phyloP scores from a whole-genome alignment of 2,113 vertebrate species.

The Chauna torquata region DNA sequence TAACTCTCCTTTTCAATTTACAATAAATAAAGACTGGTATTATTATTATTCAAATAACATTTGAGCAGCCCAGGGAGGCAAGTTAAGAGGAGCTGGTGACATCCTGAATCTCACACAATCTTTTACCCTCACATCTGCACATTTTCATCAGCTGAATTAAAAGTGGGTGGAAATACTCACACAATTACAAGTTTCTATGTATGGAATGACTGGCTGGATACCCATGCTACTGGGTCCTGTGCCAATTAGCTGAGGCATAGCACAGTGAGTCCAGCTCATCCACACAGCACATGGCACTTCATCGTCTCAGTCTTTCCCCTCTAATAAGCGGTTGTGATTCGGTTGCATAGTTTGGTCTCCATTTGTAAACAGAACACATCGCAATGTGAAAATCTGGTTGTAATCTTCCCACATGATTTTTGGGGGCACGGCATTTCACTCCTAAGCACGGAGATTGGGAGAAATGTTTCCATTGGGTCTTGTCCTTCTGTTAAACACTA shows the following conservation, averaged over 20 bases:
- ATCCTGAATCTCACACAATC: conserved; percentile 24
- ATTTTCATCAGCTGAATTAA: neutral
- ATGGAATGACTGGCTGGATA: neutral
- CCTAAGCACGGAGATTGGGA: neutral
- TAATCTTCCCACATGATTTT: neutral
- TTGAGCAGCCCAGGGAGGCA: neutral
- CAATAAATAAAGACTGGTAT: conserved; percentile 7
- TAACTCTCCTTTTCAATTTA: neutral
- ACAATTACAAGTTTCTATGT: neutral
- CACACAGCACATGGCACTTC: neutral
- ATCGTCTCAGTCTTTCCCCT: neutral
- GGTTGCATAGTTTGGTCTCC: conserved; percentile 1
- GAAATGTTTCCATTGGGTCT: neutral
- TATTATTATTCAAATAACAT: neutral
- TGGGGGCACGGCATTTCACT: neutral
- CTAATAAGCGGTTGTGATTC: neutral
- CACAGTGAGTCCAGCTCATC: neutral
- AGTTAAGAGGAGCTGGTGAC: conserved; percentile 24
- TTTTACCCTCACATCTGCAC: conserved; percentile 42
- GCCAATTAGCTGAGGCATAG: conserved; percentile 37
- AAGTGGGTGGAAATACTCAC: conserved; percentile 25
- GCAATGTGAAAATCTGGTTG: neutral
- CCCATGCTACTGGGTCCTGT: neutral
- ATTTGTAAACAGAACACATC: conserved; percentile 6
- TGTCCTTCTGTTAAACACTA: neutral